Percentiles rank a stretch among this genome's conserved stretches.
Conservation (phyloP, 2,113 vertebrate species). For the Brachyhypopomus gauderio region DNA sequence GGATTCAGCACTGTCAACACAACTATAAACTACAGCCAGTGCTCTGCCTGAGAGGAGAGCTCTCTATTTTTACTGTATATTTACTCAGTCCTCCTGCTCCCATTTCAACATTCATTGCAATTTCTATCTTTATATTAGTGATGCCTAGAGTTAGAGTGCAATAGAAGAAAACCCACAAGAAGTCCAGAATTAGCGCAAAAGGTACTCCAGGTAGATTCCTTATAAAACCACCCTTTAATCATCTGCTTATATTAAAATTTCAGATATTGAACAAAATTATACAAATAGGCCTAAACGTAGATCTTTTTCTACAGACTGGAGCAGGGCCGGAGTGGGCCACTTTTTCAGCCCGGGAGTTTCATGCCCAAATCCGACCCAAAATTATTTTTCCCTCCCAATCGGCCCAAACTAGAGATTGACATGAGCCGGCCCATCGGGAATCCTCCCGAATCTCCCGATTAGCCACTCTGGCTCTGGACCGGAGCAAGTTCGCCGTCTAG, state of each 20-base stretch:
- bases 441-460: too few species aligned
- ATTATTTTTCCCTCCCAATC: too few species aligned
- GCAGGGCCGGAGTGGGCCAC: too few species aligned
- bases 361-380: too few species aligned
- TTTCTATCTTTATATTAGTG: background rate
- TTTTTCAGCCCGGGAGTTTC: too few species aligned
- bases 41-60: background rate
- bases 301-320: background rate
- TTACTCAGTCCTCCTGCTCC: background rate
- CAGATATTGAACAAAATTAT: too few species aligned
- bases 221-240: background rate
- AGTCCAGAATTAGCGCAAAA: background rate
- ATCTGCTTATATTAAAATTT: background rate
- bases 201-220: background rate
- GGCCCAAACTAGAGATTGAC: too few species aligned
- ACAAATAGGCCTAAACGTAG: background rate
- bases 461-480: too few species aligned
- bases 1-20: conserved; percentile 39
- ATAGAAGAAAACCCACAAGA: background rate
- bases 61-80: background rate
- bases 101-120: background rate
- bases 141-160: background rate
- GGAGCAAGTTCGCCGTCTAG: background rate
- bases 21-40: conserved; percentile 38
- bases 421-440: too few species aligned